phyloP scores from a whole-genome alignment of 2,888 invertebrate species.

The Oligia latruncula region DNA sequence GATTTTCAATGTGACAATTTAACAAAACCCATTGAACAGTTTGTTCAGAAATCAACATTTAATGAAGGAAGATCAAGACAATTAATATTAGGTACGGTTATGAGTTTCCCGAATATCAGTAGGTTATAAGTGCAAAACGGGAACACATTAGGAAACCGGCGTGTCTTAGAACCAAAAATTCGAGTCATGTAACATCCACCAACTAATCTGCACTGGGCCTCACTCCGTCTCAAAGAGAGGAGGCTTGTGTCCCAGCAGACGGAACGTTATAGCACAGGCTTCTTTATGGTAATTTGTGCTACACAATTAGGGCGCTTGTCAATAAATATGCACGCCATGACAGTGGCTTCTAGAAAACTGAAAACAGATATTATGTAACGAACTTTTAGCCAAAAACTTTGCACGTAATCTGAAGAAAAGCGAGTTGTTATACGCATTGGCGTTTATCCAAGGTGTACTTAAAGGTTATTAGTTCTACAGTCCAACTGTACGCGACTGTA shows the following conservation, averaged over 20 bases:
- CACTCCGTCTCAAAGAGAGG: not conserved
- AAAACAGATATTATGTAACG: not conserved
- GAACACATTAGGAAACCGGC: not conserved
- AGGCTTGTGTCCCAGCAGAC: not conserved
- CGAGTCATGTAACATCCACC: not conserved
- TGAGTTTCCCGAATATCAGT: not conserved
- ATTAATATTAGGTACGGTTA: not conserved
- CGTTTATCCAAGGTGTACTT: slow-evolving; percentile 28
- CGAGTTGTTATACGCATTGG: slow-evolving; percentile 7
- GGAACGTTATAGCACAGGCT: not conserved
- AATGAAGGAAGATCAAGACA: not conserved
- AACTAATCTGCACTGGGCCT: not conserved
- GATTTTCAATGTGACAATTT: not conserved
- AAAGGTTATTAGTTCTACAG: slow-evolving; percentile 43
- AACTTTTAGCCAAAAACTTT: not conserved
- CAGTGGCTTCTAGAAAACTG: not conserved
- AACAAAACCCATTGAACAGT: not conserved
- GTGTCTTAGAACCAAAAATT: not conserved
- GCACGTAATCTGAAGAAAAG: not conserved
- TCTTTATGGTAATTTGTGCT: not conserved
- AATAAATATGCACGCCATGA: not conserved
- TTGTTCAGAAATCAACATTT: not conserved
- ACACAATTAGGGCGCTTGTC: not conserved
- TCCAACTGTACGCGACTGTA: slow-evolving; percentile 19
- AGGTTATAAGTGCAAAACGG: not conserved